Evolutionary conservation across 2,888 invertebrate genomes (phyloP), one percentile per base, ranked within the genome.

Genomic region (Drosophila formosana): DNA sequence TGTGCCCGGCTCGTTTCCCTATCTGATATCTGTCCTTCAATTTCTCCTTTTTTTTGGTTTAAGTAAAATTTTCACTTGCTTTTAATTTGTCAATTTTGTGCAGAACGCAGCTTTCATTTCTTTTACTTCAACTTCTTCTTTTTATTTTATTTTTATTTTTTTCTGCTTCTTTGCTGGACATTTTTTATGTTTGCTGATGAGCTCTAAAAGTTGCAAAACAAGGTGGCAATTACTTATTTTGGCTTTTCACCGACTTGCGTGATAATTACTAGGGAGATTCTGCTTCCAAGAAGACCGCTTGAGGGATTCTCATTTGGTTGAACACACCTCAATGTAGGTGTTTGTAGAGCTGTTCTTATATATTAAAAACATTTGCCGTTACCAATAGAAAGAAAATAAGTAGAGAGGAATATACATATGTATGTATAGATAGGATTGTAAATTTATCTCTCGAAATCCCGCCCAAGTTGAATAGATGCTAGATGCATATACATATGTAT

Each of bases 191-290:
- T 86, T 83, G 62, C 72, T 88, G 81, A 83, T 83, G 87, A 87
- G 80, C 80, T 80, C 66, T 46, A 61, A 75, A 71, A 83, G 78
- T 82, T 80, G 65, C 70, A 55, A 60, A 76, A 89, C 80, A 89
- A 85, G 88, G 86, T 89, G 88, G 83, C 83, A 86, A 89, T 86
- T 86, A 88, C 85, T 85, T 88, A 85, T 78, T 87, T 87, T 67
- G 82, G 68, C 67, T 63, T 69, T 67, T 53, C 52, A 50, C 68
- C 64, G 70, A 72, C 66, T 81, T 68, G 72, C 50, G 64, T 81
- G 76, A 78, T 85, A 87, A 88, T 89, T 83, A 72, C 69, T 76
- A 67, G 65, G 28, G 11, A 45, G 53, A 53, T 64, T 62, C 43
- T 9, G 45, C 34, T 32, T 46, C 26, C 23, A 46, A n/a, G 32